A percentile compares a stretch with the other conserved stretches of the same genome.
Conservation (phyloP, 2,888 invertebrate genomes). For the Bugula neritina region DNA sequence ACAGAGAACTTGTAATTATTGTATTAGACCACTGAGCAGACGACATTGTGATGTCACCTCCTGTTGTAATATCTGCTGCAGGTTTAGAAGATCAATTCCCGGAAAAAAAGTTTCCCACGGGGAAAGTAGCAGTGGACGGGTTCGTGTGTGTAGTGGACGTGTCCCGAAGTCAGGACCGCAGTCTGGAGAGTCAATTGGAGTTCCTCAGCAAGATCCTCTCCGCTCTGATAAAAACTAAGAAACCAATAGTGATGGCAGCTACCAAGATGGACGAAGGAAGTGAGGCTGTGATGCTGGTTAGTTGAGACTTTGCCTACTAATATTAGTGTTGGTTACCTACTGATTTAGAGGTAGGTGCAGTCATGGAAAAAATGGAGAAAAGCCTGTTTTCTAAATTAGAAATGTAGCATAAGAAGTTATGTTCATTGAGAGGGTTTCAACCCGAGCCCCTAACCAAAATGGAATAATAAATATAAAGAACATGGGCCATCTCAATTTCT, state of each 20-base stretch:
- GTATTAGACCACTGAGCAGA: too few relatives aligned
- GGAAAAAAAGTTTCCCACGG: constrained; percentile 73
- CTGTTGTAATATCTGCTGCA: constrained; percentile 35
- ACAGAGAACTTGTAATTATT: too few relatives aligned
- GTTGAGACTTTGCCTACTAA: constrained; percentile 30
- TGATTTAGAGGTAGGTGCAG: too few relatives aligned
- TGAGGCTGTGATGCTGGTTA: constrained; percentile 58
- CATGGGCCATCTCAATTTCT: too few relatives aligned
- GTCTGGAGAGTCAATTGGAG: constrained; percentile 72
- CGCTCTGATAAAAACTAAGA: constrained; percentile 83
- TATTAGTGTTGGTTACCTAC: too few relatives aligned
- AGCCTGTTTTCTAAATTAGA: too few relatives aligned
- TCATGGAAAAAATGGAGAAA: too few relatives aligned
- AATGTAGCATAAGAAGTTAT: too few relatives aligned
- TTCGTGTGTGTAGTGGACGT: constrained; percentile 94
- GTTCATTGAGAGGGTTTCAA: too few relatives aligned
- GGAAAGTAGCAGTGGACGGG: constrained; percentile 84
- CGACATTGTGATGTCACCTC: too few relatives aligned
- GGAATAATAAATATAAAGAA: too few relatives aligned
- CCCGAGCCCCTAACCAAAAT: too few relatives aligned
- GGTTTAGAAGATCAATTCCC: constrained; percentile 93
- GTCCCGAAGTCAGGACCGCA: constrained; percentile 82
- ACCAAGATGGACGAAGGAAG: constrained; percentile 91
- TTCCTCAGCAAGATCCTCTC: constrained; percentile 70
- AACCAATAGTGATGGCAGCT: constrained; percentile 87